phyloP scores from a whole-genome alignment of 2,888 invertebrate species.

The Zaprionus lineosus region DNA sequence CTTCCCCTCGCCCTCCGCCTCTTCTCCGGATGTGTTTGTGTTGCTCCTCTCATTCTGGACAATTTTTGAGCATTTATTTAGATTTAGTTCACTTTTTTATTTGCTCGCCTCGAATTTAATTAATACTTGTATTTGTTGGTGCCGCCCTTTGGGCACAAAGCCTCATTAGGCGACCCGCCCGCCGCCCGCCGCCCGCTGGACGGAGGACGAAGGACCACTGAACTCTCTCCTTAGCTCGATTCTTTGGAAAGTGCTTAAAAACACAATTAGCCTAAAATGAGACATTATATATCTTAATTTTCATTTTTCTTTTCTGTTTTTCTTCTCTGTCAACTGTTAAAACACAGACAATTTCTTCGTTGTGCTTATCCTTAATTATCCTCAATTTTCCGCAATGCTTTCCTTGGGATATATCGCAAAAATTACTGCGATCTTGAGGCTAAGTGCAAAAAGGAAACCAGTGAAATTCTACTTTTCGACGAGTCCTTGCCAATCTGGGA shows the following conservation, averaged over 20 bases:
- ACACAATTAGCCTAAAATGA: slow-evolving; percentile 40
- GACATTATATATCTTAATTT: slow-evolving; percentile 5
- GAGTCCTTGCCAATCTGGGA: too few species aligned
- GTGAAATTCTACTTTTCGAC: too few species aligned
- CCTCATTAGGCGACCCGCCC: slow-evolving; percentile 39
- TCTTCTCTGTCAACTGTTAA: slow-evolving; percentile 15
- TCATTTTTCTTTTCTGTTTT: neutral
- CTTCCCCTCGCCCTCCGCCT: slow-evolving; percentile 28
- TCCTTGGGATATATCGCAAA: too few species aligned
- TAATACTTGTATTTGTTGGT: slow-evolving; percentile 36
- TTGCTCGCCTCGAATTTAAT: slow-evolving; percentile 42
- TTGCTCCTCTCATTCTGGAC: slow-evolving; percentile 14
- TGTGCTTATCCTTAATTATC: neutral
- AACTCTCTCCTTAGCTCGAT: slow-evolving; percentile 8
- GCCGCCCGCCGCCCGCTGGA: too few species aligned
- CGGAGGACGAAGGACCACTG: too few species aligned
- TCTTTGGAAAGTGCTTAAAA: slow-evolving; percentile 50
- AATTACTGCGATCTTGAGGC: too few species aligned
- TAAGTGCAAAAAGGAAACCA: too few species aligned
- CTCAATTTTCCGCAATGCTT: too few species aligned
- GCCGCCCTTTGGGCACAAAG: slow-evolving; percentile 9
- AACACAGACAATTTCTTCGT: slow-evolving; percentile 5
- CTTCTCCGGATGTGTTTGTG: slow-evolving; percentile 11
- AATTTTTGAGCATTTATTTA: slow-evolving; percentile 36
- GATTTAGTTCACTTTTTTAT: slow-evolving; percentile 45